Conservation (phyloP, 1,140 invertebrate genomes). For the Protaetia brevitarsis region DNA sequence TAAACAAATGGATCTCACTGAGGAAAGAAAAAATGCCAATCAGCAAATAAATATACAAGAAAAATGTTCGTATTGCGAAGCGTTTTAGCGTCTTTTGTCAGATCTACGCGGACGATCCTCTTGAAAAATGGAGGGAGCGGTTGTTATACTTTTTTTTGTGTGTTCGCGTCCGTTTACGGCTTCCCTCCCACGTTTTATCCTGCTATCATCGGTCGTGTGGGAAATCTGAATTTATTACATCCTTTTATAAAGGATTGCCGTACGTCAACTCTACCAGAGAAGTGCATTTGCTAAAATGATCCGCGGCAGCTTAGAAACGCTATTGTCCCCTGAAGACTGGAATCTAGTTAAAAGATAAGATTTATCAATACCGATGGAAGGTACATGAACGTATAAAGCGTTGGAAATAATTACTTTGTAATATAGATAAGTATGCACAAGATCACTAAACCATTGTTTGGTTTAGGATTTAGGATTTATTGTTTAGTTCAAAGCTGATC, state of each 20-base stretch:
- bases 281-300: conserved; percentile 23
- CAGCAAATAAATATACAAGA: conserved; percentile 17
- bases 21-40: conserved; percentile 13
- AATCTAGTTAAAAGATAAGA: no score
- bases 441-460: no score
- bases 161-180: background rate
- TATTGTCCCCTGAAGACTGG: no score
- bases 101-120: background rate
- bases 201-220: background rate
- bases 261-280: conserved; percentile 7
- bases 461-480: no score
- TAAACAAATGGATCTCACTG: conserved; percentile 11
- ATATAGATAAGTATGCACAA: no score
- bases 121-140: conserved; percentile 14
- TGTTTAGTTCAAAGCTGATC: no score
- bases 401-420: no score
- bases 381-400: no score
- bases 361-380: no score
- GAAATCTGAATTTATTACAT: conserved; percentile 22
- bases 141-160: background rate
- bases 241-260: conserved; percentile 7
- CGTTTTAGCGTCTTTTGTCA: no score
- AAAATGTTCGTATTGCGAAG: conserved; percentile 13
- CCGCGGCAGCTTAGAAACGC: no score
- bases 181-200: background rate